Evolutionary conservation across 2,888 invertebrate genomes (phyloP), one percentile per base, ranked within the genome.

Genomic region (Heliconius aoede): DNA sequence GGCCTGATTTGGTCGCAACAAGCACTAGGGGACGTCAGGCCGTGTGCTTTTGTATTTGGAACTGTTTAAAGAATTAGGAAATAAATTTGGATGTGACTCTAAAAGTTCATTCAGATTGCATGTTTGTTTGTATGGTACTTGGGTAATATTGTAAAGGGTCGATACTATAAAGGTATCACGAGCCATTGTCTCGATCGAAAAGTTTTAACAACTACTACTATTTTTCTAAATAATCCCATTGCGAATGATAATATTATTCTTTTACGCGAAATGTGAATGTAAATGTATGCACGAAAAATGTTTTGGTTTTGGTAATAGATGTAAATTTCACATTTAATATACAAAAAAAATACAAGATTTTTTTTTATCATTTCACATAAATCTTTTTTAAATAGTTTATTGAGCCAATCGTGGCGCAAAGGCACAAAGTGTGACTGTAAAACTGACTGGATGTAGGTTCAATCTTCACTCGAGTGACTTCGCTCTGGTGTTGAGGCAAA

Each of bases 1-100:
- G 88, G 89, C 90, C 91, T 89, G 90, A 90, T 93, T 93, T 91
- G 93, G 93, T 85, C 88, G 86, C 86, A 89, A 78, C 79, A 77
- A 79, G 76, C 76, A 75, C 75, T 46, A 61, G 71, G 51, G 67
- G 77, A 79, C 77, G 68, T 72, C 73, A 72, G 67, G 76, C 72
- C 67, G 73, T 67, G 65, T 60, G 74, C 73, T 76, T 79, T 81
- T 79, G 72, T 78, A 78, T 80, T 77, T 78, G 61, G 71, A 67
- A 77, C 78, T 78, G 78, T 72, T 78, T 73, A 60, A 77, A 73
- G 76, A 80, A 80, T 80, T 78, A 81, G 80, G 77, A 79, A 80
- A 81, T 81, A 81, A 81, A 80, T 81, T 77, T 80, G 76, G 71
- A 64, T 62, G 77, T 73, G 68, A 62, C 76, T 62, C 72, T 77